These are phyloP conservation scores for Tryphoninae sp. DNA, from an alignment of 2,888 invertebrate species.

Conservation along the genomic window DNA sequence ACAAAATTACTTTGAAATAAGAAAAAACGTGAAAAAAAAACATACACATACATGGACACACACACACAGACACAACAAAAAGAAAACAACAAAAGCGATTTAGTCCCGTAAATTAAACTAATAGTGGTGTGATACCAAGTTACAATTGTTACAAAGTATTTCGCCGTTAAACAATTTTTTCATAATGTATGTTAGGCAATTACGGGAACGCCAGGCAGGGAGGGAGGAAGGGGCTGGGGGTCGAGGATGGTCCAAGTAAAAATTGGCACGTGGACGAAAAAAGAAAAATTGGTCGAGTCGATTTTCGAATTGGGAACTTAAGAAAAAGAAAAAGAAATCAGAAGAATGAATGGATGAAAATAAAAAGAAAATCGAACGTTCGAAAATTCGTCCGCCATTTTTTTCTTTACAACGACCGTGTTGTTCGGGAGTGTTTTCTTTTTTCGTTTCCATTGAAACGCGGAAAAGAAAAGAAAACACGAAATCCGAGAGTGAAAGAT, in stretches of 20 bases:
- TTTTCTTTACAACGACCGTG: too few relatives aligned
- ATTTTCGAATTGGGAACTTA: conserved; percentile 27
- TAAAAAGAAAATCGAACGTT: too few relatives aligned
- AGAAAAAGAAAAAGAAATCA: neutral
- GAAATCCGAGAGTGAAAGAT: neutral
- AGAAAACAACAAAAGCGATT: conserved; percentile 44
- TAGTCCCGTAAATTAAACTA: conserved; percentile 60
- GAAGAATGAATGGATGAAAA: too few relatives aligned
- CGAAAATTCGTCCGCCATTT: too few relatives aligned
- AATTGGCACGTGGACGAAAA: neutral
- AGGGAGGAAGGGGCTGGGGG: conserved; percentile 31
- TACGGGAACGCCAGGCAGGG: conserved; percentile 48
- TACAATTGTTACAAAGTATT: conserved; percentile 65
- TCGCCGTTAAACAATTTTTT: conserved; percentile 63
- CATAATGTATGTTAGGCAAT: conserved; percentile 64
- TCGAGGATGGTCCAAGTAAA: conserved; percentile 30
- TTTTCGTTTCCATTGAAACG: too few relatives aligned
- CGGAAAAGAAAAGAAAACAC: neutral
- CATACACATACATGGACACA: neutral
- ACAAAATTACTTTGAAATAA: neutral
- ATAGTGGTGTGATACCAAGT: conserved; percentile 63
- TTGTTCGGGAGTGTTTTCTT: too few relatives aligned
- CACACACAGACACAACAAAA: neutral
- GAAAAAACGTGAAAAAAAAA: neutral
- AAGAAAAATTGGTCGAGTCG: conserved; percentile 20